Percentiles rank a stretch among this genome's conserved stretches.
Conservation (phyloP, 30 jellyfish, hydroid and myxozoan species). For the Morbakka virulenta region DNA sequence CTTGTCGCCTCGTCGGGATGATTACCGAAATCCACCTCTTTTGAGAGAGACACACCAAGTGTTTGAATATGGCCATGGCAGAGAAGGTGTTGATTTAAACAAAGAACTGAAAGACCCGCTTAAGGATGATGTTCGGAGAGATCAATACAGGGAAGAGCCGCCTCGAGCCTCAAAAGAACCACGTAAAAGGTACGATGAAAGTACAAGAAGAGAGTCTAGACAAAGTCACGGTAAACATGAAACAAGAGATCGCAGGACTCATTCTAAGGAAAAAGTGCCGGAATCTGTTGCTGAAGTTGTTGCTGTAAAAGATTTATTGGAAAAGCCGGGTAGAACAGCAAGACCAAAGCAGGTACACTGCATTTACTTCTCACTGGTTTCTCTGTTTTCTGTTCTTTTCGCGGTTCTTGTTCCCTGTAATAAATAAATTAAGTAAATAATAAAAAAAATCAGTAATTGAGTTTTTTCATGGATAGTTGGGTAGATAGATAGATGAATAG, state of each 20-base stretch:
- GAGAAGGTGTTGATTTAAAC: background rate
- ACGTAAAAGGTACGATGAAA: background rate
- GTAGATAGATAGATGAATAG: no score
- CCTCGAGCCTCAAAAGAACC: background rate
- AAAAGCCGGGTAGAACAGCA: constrained; percentile 76
- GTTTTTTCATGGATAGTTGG: no score
- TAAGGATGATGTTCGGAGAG: background rate
- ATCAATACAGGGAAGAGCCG: background rate
- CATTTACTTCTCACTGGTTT: no score
- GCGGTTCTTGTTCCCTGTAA: no score
- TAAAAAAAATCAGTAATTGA: no score
- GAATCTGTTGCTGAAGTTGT: constrained; percentile 76
- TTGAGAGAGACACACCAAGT: background rate
- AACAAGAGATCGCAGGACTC: background rate
- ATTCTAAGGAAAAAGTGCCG: constrained; percentile 2
- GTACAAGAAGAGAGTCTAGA: background rate
- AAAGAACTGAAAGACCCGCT: background rate
- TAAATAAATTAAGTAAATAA: no score
- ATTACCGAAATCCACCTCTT: background rate
- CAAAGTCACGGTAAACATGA: background rate
- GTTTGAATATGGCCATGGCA: constrained; percentile 26
- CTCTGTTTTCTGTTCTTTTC: no score
- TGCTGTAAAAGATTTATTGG: constrained; percentile 82
- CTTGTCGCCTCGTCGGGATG: background rate
- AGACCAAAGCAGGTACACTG: constrained; percentile 82